Base-by-base conservation (phyloP, 1,140 invertebrate genomes). In the Onthophagus taurus region DNA sequence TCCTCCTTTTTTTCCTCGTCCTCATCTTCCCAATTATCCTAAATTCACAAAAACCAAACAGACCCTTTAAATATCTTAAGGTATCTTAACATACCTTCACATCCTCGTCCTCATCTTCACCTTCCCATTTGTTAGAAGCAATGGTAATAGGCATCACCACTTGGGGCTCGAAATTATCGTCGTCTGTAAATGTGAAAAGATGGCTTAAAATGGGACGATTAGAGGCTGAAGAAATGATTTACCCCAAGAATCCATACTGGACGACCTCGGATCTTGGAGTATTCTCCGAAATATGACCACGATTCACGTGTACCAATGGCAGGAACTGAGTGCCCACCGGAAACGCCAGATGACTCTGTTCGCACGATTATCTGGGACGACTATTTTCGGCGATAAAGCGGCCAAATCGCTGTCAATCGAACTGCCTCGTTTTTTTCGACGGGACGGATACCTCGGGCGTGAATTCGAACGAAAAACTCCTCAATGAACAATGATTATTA, bases 1-100 rank as follows among this genome's bases (percentile, higher is more conserved):
- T 72, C 69, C 53, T 68, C 66, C 51, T 73, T 69, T 70, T 74
- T 80, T 52, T 85, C 83, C 52, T 85, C 83, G 46, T 82, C 74
- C 12, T 81, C 80, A 65, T 86, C 83, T 63, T 88, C 84, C 85
- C 84, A 89, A 64, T 81, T 85, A 54, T 88, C 84, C 84, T 88
- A 18, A 13, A 33, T 7, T 12, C 9, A 33, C 6, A 9, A 16
- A 38, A 41, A 26, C 24, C 11, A 29, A 26, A 26, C 29, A 41
- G 14, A 33, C 24, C 24, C 24, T 26, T 7, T 12, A 33, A 16
- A 13, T 29, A 26, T 16, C 23, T 26, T 41, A 8, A 29, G 17
- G 1, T 5, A 13, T 41, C 19, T 41, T 41, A 17, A 47, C 44
- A n/a, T 71, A 89, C 86, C 77, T 89, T 89, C 48, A 89, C 81